These are phyloP conservation scores for Neria commutata DNA, from an alignment of 2,888 invertebrate genomes.

Conservation along the genomic window DNA sequence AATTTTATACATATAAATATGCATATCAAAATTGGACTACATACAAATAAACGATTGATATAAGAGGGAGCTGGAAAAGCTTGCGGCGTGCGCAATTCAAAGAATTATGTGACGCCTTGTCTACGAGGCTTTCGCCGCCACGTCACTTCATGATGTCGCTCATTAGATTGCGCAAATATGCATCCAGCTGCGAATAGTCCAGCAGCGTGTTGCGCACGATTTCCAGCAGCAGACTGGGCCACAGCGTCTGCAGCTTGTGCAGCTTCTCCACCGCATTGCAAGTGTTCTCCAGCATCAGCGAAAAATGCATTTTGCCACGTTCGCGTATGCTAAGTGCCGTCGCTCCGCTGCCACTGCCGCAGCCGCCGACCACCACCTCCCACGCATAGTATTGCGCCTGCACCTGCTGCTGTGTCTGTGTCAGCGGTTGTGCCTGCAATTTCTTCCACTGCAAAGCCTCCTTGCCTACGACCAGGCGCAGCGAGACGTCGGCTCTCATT, in stretches of 20 bases:
- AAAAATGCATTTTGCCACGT: constrained; percentile 74
- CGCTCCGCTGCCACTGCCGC: constrained; percentile 21
- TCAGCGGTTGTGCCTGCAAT: constrained; percentile 26
- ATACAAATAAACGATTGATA: neutral
- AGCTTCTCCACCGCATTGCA: constrained; percentile 79
- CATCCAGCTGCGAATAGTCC: constrained; percentile 82
- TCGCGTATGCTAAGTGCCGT: constrained; percentile 68
- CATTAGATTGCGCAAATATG: constrained; percentile 72
- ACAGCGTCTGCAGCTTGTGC: constrained; percentile 74
- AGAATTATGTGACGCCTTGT: neutral
- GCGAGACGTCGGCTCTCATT: constrained; percentile 73
- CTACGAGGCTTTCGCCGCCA: neutral
- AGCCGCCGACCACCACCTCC: constrained; percentile 7
- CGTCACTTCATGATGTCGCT: constrained; percentile 56
- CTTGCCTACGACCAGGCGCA: constrained; percentile 82
- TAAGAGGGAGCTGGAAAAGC: too few species aligned
- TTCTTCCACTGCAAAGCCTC: constrained; percentile 80
- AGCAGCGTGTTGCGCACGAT: constrained; percentile 78
- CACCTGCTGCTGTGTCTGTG: neutral
- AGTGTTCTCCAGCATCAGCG: constrained; percentile 74
- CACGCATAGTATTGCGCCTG: constrained; percentile 68
- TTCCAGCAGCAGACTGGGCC: constrained; percentile 78
- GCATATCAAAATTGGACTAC: neutral
- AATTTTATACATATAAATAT: neutral
- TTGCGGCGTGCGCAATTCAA: too few species aligned